A percentile compares a stretch with the other conserved stretches of the same genome.
phyloP scores from a whole-genome alignment of 2,797 vertebrate species.

The Petrocephalus sullivani region DNA sequence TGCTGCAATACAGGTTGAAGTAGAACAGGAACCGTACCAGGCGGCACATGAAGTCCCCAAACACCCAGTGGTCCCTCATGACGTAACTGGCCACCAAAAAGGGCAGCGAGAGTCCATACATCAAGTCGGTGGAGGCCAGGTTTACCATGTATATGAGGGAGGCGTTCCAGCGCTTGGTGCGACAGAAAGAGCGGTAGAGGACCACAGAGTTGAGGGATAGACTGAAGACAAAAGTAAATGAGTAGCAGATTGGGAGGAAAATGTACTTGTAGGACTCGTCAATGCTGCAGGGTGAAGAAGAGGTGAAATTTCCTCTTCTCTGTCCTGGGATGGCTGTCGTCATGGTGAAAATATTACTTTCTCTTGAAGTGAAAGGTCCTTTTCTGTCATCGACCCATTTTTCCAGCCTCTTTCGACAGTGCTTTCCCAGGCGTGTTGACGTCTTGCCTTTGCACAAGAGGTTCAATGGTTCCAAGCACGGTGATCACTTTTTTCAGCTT shows the following conservation, averaged over 20 bases:
- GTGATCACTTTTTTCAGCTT: background rate
- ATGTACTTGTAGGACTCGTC: conserved; percentile 77
- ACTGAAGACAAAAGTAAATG: conserved; percentile 72
- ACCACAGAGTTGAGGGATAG: conserved; percentile 70
- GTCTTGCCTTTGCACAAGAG: background rate
- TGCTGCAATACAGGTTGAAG: conserved; percentile 76
- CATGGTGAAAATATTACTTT: conserved; percentile 11
- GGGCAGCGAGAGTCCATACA: conserved; percentile 74
- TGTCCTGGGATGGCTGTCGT: background rate
- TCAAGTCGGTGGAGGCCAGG: conserved; percentile 74
- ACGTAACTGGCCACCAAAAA: conserved; percentile 75
- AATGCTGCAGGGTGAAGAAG: conserved; percentile 55
- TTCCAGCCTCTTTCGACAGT: background rate
- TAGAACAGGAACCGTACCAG: conserved; percentile 77
- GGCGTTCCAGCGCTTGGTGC: conserved; percentile 66
- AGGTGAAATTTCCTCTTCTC: conserved; percentile 21
- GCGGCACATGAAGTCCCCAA: conserved; percentile 77
- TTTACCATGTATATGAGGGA: conserved; percentile 80
- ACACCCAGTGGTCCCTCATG: conserved; percentile 72
- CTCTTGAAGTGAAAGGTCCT: conserved; percentile 7
- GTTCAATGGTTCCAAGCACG: background rate
- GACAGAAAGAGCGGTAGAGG: conserved; percentile 63
- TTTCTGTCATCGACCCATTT: conserved; percentile 37
- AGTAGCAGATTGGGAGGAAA: conserved; percentile 74
- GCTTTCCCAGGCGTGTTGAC: background rate